Base-by-base conservation (phyloP, 2,113 vertebrate genomes). In the Girardinichthys multiradiatus region DNA sequence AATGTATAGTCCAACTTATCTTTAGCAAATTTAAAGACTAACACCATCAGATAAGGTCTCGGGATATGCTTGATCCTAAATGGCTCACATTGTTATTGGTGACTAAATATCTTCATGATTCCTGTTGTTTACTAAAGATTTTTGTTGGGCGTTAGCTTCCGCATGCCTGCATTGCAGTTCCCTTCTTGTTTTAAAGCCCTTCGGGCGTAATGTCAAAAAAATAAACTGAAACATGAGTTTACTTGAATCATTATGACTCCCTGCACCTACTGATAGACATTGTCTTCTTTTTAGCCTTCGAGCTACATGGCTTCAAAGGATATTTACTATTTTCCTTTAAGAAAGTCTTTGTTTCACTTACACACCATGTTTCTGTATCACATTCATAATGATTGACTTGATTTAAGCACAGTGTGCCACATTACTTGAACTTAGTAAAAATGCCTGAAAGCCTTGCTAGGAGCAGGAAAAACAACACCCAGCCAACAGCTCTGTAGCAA, bases 401-500 rank as follows among this genome's bases (percentile, higher is more conserved):
- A 42, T 57, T 65, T 37, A 15, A 64, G 30, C 4, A 11, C 21
- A 39, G 60, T 28, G 58, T 68, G 11, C 27, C 45, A 51, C 19
- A 30, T 61, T 30, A 58, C 30, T 31, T 74, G 74, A 28, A 57
- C 24, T 72, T 17, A 15, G 30, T 68, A 51, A 63, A 26, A 51
- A 1, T 13, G 54, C 33, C 57, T 57, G 64, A 39, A 71, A 64
- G 67, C 31, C 13, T 1, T 4, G 71, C 45, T 30, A 17, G 10
- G 42, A 60, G 48, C 28, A 39, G 48, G 14, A 45, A 35, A 60
- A 61, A 26, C 37, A 35, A 21, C 59, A 28, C 64, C 48, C 30
- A 35, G n/a, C 35, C 54, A 60, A 31, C 30, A 31, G 67, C 72
- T 77, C 31, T 3, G 35, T 61, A 27, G 65, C 48, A 66, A 77